Percentiles rank a stretch among this genome's conserved stretches.
Conservation (phyloP, 2,113 vertebrate species). For the Sander vitreus region DNA sequence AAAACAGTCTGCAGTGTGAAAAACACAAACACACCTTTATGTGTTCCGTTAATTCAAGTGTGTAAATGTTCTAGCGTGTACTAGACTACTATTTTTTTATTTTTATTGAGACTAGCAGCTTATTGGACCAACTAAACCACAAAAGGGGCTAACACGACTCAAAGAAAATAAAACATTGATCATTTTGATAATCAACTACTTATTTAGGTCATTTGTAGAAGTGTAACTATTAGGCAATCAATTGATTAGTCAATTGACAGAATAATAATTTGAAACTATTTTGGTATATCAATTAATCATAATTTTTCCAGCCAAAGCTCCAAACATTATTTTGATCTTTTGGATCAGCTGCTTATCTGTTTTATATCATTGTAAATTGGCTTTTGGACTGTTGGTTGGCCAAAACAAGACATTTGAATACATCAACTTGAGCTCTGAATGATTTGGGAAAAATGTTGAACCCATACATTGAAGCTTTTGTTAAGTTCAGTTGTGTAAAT, state of each 20-base stretch:
- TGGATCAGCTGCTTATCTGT: not conserved
- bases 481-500: not conserved
- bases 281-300: not conserved
- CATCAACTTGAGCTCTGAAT: too few relatives aligned
- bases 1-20: conserved; percentile 23
- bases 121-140: not conserved
- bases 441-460: not conserved
- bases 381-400: not conserved
- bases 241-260: not conserved
- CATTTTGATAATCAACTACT: not conserved
- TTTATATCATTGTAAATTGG: not conserved
- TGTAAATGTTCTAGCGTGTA: not conserved
- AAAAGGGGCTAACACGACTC: not conserved
- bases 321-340: not conserved
- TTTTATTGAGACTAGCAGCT: not conserved
- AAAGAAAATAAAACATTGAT: not conserved
- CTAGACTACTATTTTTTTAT: not conserved
- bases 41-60: not conserved
- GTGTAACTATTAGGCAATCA: too few relatives aligned
- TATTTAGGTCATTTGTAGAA: not conserved
- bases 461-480: not conserved
- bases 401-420: not conserved
- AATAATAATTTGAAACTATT: not conserved
- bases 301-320: not conserved
- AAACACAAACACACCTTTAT: not conserved